These are phyloP conservation scores for Mesorhabditis sp. DNA, from an alignment of 2,888 invertebrate species.

Conservation along the genomic window DNA sequence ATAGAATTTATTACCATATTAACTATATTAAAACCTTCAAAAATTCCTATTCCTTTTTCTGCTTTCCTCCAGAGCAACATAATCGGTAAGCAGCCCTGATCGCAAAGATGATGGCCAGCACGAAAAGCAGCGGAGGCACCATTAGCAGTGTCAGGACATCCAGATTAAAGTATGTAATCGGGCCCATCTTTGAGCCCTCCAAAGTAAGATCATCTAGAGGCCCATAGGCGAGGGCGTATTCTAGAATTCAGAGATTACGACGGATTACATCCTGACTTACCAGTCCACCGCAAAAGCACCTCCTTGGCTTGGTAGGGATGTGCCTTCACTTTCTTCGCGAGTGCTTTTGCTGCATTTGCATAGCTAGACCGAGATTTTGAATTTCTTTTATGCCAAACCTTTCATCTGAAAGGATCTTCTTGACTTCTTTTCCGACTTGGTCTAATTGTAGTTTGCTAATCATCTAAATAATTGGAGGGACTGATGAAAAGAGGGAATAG, in stretches of 20 bases:
- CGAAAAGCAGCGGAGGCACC: slow-evolving; percentile 8
- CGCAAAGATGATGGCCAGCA: slow-evolving; percentile 8
- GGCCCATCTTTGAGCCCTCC: slow-evolving; percentile 32
- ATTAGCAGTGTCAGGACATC: slow-evolving; percentile 25
- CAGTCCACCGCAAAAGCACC: slow-evolving; percentile 1
- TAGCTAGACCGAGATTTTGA: not conserved
- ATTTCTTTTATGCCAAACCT: slow-evolving; percentile 1
- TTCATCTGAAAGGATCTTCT: not conserved
- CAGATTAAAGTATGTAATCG: slow-evolving; percentile 40
- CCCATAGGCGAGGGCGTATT: slow-evolving; percentile 35
- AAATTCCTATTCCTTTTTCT: not conserved
- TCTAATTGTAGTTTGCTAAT: not conserved
- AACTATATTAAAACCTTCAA: too few relatives aligned
- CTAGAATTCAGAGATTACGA: not conserved
- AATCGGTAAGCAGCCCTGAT: slow-evolving; percentile 3
- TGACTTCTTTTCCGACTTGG: not conserved
- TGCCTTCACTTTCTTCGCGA: not conserved
- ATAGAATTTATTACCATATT: too few relatives aligned
- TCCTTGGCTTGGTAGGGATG: not conserved
- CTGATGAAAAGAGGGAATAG: not conserved
- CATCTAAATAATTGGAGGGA: not conserved
- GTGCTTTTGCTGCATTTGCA: not conserved
- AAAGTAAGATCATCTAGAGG: slow-evolving; percentile 36
- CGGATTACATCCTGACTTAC: not conserved
- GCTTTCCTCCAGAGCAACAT: not conserved